These are phyloP conservation scores for Hydrozoanthus gracilis DNA, from an alignment of 92 coral and sea anemone species.

Conservation along the genomic window DNA sequence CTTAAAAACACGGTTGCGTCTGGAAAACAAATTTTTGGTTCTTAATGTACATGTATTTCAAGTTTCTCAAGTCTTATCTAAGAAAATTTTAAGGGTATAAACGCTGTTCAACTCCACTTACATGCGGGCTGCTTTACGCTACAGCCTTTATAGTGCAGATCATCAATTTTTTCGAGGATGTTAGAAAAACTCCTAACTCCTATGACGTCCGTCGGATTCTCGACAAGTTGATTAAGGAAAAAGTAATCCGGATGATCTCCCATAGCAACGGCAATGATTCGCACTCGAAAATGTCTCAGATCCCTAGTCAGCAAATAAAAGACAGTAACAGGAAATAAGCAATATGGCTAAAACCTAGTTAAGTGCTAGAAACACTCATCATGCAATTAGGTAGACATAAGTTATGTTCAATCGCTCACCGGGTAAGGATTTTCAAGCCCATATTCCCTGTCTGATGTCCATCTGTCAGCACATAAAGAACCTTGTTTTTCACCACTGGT, in stretches of 20 bases:
- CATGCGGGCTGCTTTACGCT: neutral
- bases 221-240: constrained; percentile 15
- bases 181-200: neutral
- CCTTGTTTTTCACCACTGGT: neutral
- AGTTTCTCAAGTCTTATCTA: neutral
- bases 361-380: neutral
- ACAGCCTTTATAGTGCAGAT: neutral
- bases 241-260: neutral
- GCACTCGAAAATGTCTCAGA: constrained; percentile 6
- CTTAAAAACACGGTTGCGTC: no score
- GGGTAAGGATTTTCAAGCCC: neutral
- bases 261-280: constrained; percentile 23
- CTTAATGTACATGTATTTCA: no score
- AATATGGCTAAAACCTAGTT: neutral
- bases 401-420: neutral
- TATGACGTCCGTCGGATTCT: neutral
- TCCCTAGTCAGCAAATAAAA: neutral
- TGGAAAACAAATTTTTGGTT: no score
- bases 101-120: neutral
- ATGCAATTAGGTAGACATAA: neutral
- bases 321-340: neutral
- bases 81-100: neutral
- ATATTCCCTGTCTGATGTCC: constrained; percentile 13
- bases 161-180: neutral
- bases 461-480: neutral